Evolutionary conservation across 2,888 invertebrate genomes (phyloP).

Genomic region (Operophtera brumata): DNA sequence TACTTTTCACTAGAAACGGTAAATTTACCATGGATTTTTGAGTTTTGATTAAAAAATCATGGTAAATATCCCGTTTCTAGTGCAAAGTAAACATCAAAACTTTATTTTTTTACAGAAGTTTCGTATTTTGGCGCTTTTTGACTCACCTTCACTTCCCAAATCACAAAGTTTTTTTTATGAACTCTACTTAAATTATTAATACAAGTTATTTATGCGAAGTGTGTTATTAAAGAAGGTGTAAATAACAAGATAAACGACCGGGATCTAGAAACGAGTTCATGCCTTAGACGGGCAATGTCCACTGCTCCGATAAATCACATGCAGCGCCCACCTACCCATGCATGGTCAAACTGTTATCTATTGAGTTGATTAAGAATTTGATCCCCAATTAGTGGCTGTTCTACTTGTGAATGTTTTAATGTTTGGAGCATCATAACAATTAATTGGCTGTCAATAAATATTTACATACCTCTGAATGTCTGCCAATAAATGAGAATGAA

Average conservation of each 20-base stretch:
- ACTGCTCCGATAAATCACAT: constrained; percentile 34
- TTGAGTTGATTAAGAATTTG: constrained; percentile 22
- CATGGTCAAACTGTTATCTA: constrained; percentile 27
- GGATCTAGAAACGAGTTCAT: constrained; percentile 25
- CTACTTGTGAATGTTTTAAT: neutral
- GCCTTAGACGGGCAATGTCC: constrained; percentile 38
- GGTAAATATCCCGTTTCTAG: too few relatives aligned
- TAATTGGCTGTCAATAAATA: neutral
- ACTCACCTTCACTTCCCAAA: too few relatives aligned
- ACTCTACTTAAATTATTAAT: too few relatives aligned
- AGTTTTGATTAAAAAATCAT: too few relatives aligned
- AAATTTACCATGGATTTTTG: too few relatives aligned
- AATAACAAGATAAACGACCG: constrained; percentile 22
- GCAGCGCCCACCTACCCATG: constrained; percentile 26
- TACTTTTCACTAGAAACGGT: too few relatives aligned
- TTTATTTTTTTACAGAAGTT: too few relatives aligned
- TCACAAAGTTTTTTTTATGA: too few relatives aligned
- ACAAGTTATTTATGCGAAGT: too few relatives aligned
- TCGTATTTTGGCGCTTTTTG: too few relatives aligned
- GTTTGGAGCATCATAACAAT: neutral
- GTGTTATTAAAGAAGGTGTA: constrained; percentile 8
- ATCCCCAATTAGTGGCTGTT: constrained; percentile 28
- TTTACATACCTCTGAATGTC: neutral
- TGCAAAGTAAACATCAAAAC: too few relatives aligned
- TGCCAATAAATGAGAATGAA: neutral